phyloP scores from a whole-genome alignment of 2,888 invertebrate genomes.

The Stegana nigrithorax region DNA sequence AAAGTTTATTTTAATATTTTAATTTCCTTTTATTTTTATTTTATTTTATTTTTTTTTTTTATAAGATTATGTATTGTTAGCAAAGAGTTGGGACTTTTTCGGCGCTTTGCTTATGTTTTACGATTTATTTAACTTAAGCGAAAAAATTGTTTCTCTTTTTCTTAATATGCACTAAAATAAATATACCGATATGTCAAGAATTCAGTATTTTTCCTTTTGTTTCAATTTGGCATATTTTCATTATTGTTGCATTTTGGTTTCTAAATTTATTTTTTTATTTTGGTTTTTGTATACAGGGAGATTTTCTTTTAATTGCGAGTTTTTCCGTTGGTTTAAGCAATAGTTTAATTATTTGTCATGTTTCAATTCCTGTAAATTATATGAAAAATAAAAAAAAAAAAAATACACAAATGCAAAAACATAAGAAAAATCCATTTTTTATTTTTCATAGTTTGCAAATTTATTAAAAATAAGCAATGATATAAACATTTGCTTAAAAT shows the following conservation, averaged over 20 bases:
- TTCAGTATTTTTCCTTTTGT: slow-evolving; percentile 56
- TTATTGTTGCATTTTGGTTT: slow-evolving; percentile 22
- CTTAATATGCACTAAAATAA: slow-evolving; percentile 34
- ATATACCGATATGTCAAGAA: slow-evolving; percentile 65
- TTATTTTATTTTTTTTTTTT: slow-evolving; percentile 23
- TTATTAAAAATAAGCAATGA: slow-evolving; percentile 6
- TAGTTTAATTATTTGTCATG: slow-evolving; percentile 50
- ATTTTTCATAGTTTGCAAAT: not conserved
- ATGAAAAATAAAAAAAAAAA: slow-evolving; percentile 28
- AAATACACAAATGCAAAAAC: not conserved
- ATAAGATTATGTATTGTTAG: slow-evolving; percentile 18
- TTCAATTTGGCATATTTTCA: slow-evolving; percentile 54
- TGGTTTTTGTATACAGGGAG: slow-evolving; percentile 28
- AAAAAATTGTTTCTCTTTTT: slow-evolving; percentile 14
- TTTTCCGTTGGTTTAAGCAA: slow-evolving; percentile 12
- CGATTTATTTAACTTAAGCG: slow-evolving; percentile 18
- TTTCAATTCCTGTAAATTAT: slow-evolving; percentile 55
- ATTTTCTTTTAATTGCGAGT: slow-evolving; percentile 29
- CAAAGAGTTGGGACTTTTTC: slow-evolving; percentile 10
- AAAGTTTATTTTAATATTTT: not conserved
- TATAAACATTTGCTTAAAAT: not conserved
- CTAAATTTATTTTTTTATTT: slow-evolving; percentile 29
- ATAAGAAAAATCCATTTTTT: slow-evolving; percentile 2
- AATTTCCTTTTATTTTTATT: slow-evolving; percentile 11
- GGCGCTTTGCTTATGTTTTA: not conserved